Percentiles rank a stretch among this genome's conserved stretches.
Conservation (phyloP, 2,888 invertebrate species). For the Geotrupes spiniger region DNA sequence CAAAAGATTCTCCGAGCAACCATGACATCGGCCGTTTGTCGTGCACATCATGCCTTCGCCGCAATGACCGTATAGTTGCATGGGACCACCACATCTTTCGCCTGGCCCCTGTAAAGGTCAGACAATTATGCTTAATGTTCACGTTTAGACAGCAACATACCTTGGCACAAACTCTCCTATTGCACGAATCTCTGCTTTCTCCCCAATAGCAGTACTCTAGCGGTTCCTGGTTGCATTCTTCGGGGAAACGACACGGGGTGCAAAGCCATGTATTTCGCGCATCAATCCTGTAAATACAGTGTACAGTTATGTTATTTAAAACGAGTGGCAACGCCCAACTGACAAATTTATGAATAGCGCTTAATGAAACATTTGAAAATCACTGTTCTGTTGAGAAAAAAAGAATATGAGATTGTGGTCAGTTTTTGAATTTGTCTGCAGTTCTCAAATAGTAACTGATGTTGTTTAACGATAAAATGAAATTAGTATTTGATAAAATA, state of each 20-base stretch:
- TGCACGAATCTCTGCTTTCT: constrained; percentile 42
- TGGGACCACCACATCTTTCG: constrained; percentile 43
- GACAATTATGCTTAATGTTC: background rate
- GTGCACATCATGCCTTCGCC: constrained; percentile 45
- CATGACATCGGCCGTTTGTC: constrained; percentile 44
- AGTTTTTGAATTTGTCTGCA: too few relatives aligned
- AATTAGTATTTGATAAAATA: too few relatives aligned
- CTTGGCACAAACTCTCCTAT: constrained; percentile 45
- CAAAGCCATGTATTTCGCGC: constrained; percentile 28
- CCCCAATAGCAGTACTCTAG: constrained; percentile 42
- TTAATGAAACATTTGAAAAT: too few relatives aligned
- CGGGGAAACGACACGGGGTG: constrained; percentile 28
- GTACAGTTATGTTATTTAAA: too few relatives aligned
- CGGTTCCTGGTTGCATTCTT: constrained; percentile 43
- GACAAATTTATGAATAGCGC: too few relatives aligned
- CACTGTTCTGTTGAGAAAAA: too few relatives aligned
- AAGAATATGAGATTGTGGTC: too few relatives aligned
- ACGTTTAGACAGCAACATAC: too few relatives aligned
- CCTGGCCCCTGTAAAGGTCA: constrained; percentile 41
- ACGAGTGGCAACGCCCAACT: too few relatives aligned
- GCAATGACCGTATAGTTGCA: constrained; percentile 40
- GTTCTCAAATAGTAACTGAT: too few relatives aligned
- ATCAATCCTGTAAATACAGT: constrained; percentile 23
- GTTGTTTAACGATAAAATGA: too few relatives aligned
- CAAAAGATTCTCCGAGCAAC: constrained; percentile 38